Evolutionary conservation across 2,888 invertebrate genomes (phyloP), one percentile per base, ranked within the genome.

Genomic region (Abrostola triplasia): DNA sequence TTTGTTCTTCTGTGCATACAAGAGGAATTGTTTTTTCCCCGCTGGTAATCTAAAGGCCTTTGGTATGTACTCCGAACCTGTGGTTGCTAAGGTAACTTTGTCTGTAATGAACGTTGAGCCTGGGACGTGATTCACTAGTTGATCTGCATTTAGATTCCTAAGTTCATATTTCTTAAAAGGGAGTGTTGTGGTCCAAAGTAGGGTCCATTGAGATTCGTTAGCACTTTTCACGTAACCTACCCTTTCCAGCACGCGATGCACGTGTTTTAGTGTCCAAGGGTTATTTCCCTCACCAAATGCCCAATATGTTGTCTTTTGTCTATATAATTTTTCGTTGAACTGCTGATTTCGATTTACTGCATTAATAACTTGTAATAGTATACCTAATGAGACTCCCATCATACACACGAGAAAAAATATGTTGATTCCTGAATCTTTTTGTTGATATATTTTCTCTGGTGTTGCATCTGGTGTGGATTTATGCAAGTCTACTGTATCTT

Each of bases 141-240:
- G 98, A 85, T 97, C 94, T 0, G 96, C 91, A 76, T 96, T 95
- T 9, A 98, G 89, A 67, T 95, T 95, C 64, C 93, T 95, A n/a
- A 95, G 63, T 59, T 93, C 90, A 0, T 92, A 84, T 58, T 95
- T 88, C 59, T 95, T 88, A 83, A 98, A 99, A 0, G 99, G 99
- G 87, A 98, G 99, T 81, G 98, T 98, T 88, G 99, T 98, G 0
- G 98, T 97, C 99, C 99, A 99, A 9, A 99, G 90, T 0, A 99
- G 93, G 85, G 97, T 96, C 98, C 99, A 99, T 0, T 96, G 94
- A 0, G 95, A 89, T 8, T 92, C 83, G 40, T 95, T 92, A 0
- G 90, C 88, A 0, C 94, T 95, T 72, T 96, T 95, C 61, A 95
- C 90, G 81, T 96, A 98, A 0, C 98, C 98, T 11, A 98, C 88